Evolutionary conservation across 2,113 vertebrate genomes (phyloP), one percentile per base, ranked within the genome.

Genomic region (Gallinago undulata): DNA sequence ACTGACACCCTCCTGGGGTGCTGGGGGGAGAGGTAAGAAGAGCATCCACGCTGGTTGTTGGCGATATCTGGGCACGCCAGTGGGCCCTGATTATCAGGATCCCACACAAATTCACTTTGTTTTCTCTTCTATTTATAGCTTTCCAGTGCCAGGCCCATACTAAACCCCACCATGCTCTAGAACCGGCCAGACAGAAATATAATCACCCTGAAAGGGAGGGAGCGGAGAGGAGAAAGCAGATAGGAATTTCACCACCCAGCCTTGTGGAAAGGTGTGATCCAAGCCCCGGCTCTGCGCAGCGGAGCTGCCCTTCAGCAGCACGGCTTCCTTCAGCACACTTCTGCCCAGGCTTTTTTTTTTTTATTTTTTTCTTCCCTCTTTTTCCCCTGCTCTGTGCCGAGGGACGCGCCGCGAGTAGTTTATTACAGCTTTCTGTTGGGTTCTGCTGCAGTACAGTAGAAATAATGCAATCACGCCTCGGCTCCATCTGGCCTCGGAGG

Each of bases 391-490:
- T 89, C 28, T 4, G 13, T 37, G 95, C 96, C 59, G 35, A 6
- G 96, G 97, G 96, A 94, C 53, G 3, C 6, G 47, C 84, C 48
- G 72, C 4, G 56, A 89, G 90, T 8, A 24, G 64, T 82, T 96
- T 84, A 92, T 94, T 82, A 64, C 64, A 88, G 95, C 87, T 82
- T 89, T 96, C 86, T 77, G 80, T 84, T 91, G 53, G 70, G 97
- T 92, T 96, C 66, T 27, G 93, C 90, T 84, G 95, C 91, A 66
- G 85, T 41, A 89, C 53, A 78, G 91, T 33, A 64, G 95, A 90
- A 97, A 90, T 86, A 93, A 97, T 70, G 28, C 94, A 94, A 47
- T 91, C 93, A 39, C 80, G 95, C 92, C 96, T 96, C 81, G n/a
- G 92, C 96, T 97, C 93, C 95, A 35, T 89, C 79, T 95, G 97